phyloP scores from a whole-genome alignment of 2,113 vertebrate genomes.

The Meriones unguiculatus region DNA sequence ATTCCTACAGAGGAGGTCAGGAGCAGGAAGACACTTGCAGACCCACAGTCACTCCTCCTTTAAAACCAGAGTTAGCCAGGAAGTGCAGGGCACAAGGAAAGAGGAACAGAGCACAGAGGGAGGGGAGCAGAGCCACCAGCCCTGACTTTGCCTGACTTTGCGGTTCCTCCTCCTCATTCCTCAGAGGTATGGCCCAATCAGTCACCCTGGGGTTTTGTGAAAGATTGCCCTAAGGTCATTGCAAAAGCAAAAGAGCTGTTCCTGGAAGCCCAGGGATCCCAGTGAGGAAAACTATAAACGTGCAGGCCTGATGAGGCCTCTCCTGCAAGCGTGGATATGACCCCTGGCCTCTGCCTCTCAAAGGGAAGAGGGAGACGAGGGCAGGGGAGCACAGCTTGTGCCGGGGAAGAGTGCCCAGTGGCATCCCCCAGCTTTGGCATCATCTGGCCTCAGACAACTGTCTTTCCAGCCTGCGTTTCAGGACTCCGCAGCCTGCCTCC shows the following conservation, averaged over 20 bases:
- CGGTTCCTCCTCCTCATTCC: constrained; percentile 57
- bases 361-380: too few species aligned
- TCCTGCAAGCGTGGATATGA: not conserved
- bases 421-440: not conserved
- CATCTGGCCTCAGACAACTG: too few species aligned
- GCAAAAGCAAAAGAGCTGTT: not conserved
- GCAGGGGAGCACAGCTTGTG: too few species aligned
- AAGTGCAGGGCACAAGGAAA: not conserved
- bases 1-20: not conserved
- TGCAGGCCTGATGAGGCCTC: not conserved
- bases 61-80: not conserved
- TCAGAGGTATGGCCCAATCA: not conserved
- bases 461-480: not conserved
- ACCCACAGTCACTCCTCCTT: fast-evolving
- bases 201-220: constrained; percentile 13
- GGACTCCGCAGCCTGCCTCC: not conserved
- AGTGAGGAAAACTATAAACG: not conserved
- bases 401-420: not conserved
- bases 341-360: not conserved
- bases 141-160: not conserved
- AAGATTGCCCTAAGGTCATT: not conserved
- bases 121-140: not conserved
- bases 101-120: not conserved
- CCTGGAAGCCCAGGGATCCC: not conserved
- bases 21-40: not conserved